Evolutionary conservation across 2,797 vertebrate genomes (phyloP).

Genomic region (Toxotes lorentzi): DNA sequence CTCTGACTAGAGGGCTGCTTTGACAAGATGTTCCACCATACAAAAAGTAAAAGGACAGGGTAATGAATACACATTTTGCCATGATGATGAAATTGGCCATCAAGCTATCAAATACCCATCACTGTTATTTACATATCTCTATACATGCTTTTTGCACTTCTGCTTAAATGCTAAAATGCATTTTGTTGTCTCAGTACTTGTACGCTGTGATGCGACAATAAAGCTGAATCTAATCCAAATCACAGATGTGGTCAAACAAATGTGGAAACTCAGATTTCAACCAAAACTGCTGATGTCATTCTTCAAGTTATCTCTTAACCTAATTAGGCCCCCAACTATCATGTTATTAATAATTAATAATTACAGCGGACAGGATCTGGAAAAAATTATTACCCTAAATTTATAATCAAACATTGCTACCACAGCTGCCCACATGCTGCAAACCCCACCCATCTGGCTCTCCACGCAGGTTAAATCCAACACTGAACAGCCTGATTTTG

Average conservation of each 20-base stretch:
- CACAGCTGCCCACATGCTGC: constrained; percentile 28
- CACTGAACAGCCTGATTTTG: neutral
- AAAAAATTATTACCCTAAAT: neutral
- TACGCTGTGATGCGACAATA: no score
- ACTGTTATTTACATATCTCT: no score
- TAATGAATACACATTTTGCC: neutral
- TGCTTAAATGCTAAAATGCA: no score
- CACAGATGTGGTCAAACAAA: neutral
- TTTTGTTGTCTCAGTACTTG: no score
- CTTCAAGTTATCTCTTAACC: neutral
- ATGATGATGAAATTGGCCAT: neutral
- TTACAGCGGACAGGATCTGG: neutral
- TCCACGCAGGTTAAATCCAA: constrained; percentile 10
- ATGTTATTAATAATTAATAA: no score
- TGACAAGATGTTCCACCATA: neutral
- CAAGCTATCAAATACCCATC: neutral
- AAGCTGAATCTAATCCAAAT: no score
- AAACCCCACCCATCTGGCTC: constrained; percentile 15
- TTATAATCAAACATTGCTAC: neutral
- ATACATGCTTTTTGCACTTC: no score
- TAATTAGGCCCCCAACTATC: neutral
- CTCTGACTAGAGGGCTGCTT: constrained; percentile 5
- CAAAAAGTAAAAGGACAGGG: neutral
- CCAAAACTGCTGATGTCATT: neutral
- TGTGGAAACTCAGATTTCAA: neutral